phyloP scores from a whole-genome alignment of 2,113 vertebrate genomes.

The Hemicordylus capensis region DNA sequence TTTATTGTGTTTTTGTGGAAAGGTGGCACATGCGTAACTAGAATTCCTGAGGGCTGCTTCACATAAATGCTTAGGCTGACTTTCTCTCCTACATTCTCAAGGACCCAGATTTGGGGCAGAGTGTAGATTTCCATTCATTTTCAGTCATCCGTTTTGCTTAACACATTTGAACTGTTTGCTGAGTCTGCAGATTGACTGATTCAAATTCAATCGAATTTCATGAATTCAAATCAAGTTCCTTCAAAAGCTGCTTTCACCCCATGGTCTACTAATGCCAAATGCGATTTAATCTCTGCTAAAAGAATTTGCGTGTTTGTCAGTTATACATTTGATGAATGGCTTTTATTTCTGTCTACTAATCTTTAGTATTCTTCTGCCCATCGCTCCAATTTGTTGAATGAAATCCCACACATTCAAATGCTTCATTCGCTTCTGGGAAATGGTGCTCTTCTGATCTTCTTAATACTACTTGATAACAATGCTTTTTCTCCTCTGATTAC shows the following conservation, averaged over 20 bases:
- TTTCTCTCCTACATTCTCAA: background rate
- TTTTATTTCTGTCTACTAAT: background rate
- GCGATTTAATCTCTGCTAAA: background rate
- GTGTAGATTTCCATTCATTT: background rate
- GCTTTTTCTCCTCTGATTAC: background rate
- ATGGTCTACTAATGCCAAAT: background rate
- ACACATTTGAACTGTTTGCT: background rate
- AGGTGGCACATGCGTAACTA: background rate
- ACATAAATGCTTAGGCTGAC: background rate
- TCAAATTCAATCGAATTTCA: background rate
- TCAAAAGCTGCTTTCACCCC: background rate
- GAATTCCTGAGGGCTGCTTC: background rate
- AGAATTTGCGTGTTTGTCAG: background rate
- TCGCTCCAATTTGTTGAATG: background rate
- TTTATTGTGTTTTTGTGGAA: background rate
- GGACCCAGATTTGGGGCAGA: background rate
- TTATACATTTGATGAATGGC: background rate
- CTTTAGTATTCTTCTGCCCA: background rate
- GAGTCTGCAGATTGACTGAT: background rate
- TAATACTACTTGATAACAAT: background rate
- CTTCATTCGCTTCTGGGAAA: background rate
- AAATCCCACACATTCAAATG: background rate
- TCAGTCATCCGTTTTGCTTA: background rate
- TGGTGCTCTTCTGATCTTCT: no score
- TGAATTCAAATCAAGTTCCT: background rate